Base-by-base conservation (phyloP, 1,140 invertebrate species). In the Pogonognathellus flavescens region DNA sequence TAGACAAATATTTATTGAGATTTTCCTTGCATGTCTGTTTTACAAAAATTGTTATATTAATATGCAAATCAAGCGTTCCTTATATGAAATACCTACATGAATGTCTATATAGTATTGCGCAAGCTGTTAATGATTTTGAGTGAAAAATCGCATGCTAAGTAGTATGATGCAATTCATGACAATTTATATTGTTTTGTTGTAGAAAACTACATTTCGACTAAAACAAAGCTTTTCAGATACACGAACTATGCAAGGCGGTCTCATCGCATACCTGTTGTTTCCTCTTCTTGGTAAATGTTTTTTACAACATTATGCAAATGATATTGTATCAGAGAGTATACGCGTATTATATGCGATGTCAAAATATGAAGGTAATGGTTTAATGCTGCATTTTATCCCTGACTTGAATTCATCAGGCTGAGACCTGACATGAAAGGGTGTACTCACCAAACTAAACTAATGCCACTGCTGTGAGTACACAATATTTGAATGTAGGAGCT, bases 351-450 rank as follows among this genome's bases (percentile, higher is more conserved):
- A 41, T 41, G 31, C 31, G 31, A 41, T 41, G 31, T 41, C 31
- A 41, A 41, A 41, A 41, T 41, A 6, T 41, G 31, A 41, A 41
- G 31, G 25, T 66, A 25, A 66, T 66, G 20, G 11, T 66, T n/a
- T n/a, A n/a, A n/a, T n/a, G n/a, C n/a, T 20, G 25, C 62, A 66
- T 66, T 66, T 22, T 66, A 25, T 66, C 62, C 62, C 62, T 66
- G 62, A 66, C 62, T 66, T 66, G 62, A 66, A 66, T 66, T 66
- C 20, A 66, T 8, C 62, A 66, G 62, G 22, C 22, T 66, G 62
- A 41, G 31, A 66, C 62, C 62, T 66, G 62, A 20, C 25, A 25
- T 66, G 20, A 59, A 59, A 59, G 31, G 31, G 31, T 41, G 31
- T 59, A 9, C 55, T 16, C 14, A 18, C 18, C 6, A 18, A n/a